Percentiles rank a stretch among this genome's conserved stretches.
Evolutionary conservation across 2,113 vertebrate species (phyloP).

Genomic region (Pionites leucogaster): DNA sequence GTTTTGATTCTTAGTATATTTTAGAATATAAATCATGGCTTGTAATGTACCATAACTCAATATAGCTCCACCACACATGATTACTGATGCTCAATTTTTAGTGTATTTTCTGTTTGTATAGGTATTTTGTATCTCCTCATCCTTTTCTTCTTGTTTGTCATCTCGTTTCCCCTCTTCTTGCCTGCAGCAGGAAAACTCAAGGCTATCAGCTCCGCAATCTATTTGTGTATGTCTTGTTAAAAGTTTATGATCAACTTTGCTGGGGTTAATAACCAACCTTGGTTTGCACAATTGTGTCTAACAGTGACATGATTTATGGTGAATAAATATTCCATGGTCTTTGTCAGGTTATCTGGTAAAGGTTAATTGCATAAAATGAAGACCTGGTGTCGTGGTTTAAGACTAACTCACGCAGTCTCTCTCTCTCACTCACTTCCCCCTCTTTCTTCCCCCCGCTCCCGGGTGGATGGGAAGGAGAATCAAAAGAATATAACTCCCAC

Average conservation of each 20-base stretch:
- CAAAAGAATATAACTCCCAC: too few species aligned
- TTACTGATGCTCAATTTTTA: not conserved
- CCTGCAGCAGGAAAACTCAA: not conserved
- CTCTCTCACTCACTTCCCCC: too few species aligned
- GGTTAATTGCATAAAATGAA: not conserved
- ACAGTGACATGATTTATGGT: not conserved
- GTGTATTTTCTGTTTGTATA: not conserved
- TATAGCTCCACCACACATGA: fast-evolving
- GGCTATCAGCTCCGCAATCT: not conserved
- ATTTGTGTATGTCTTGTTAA: not conserved
- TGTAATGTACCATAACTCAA: not conserved
- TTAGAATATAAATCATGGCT: not conserved
- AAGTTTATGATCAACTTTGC: not conserved
- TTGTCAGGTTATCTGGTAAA: not conserved
- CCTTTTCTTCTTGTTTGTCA: not conserved
- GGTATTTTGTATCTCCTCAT: not conserved
- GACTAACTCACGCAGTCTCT: too few species aligned
- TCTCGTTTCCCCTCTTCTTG: not conserved
- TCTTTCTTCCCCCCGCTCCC: too few species aligned
- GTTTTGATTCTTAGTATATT: not conserved
- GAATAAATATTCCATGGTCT: not conserved
- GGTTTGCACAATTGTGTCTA: not conserved
- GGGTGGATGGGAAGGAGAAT: too few species aligned
- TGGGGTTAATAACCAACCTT: not conserved
- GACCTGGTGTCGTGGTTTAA: not conserved